Conservation (phyloP, 1,140 invertebrate species). For the Drosophila bifasciata region DNA sequence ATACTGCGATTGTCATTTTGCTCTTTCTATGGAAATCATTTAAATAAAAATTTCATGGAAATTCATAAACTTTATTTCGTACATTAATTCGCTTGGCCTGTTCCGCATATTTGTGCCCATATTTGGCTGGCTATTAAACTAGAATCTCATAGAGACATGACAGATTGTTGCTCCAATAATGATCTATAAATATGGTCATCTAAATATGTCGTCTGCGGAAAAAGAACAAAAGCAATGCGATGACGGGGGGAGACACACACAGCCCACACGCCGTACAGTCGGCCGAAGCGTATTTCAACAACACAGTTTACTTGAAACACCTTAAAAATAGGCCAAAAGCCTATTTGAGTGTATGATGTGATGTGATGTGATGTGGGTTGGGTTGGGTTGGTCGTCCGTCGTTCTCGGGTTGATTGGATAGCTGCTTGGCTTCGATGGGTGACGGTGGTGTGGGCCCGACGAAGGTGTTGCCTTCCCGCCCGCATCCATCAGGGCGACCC, state of each 20-base stretch:
- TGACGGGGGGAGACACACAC: constrained; percentile 11
- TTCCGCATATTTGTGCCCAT: constrained; percentile 35
- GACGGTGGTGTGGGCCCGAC: constrained; percentile 3
- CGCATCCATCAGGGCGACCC: constrained; percentile 25
- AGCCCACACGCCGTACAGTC: constrained; percentile 5
- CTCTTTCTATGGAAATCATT: not conserved
- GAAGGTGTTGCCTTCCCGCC: constrained; percentile 18
- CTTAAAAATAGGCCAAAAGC: constrained; percentile 72
- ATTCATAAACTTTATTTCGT: constrained; percentile 5
- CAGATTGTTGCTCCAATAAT: constrained; percentile 64
- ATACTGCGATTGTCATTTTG: too few relatives aligned
- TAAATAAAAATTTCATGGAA: not conserved
- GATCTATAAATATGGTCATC: constrained; percentile 63
- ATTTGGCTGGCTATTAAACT: constrained; percentile 68
- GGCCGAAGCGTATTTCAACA: constrained; percentile 32
- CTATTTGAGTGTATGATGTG: constrained; percentile 41
- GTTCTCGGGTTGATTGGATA: too few relatives aligned
- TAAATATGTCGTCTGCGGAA: constrained; percentile 43
- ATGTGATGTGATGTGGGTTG: constrained; percentile 25
- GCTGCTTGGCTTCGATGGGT: constrained; percentile 6
- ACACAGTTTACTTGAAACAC: constrained; percentile 56
- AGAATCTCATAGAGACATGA: constrained; percentile 39
- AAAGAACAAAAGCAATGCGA: constrained; percentile 38
- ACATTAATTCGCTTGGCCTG: constrained; percentile 19
- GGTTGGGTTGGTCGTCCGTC: constrained; percentile 6